Percentiles rank a stretch among this genome's conserved stretches.
Conservation (phyloP, 1,140 invertebrate genomes). For the Tyrophagus putrescentiae region DNA sequence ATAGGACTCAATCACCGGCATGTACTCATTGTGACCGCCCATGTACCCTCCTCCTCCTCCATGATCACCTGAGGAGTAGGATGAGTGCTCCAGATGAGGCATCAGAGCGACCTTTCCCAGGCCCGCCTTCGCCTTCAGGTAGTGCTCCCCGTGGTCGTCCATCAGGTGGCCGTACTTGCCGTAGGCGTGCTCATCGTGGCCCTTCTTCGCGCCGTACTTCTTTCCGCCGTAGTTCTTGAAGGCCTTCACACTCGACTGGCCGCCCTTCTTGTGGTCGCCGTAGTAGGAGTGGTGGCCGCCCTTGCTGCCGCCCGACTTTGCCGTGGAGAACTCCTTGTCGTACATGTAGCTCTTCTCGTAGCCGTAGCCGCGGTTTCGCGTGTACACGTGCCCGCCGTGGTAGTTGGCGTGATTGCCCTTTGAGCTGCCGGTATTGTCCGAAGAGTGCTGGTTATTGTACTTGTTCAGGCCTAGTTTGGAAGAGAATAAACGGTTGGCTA, state of each 20-base stretch:
- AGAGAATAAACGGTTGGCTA: background rate
- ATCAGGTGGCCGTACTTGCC: constrained; percentile 19
- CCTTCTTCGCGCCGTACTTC: constrained; percentile 17
- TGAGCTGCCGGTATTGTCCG: background rate
- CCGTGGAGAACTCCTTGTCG: constrained; percentile 25
- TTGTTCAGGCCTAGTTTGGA: background rate
- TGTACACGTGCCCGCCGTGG: constrained; percentile 19
- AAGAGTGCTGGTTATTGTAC: background rate
- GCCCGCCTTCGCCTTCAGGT: too few species aligned
- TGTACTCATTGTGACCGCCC: background rate
- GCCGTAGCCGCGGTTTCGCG: constrained; percentile 27
- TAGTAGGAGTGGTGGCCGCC: constrained; percentile 17
- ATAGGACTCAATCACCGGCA: background rate
- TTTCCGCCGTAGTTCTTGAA: constrained; percentile 17
- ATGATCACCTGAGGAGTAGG: too few species aligned
- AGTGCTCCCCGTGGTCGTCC: background rate
- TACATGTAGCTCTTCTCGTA: constrained; percentile 29
- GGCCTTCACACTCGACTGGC: background rate
- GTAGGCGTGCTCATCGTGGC: constrained; percentile 7
- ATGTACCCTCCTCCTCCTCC: too few species aligned
- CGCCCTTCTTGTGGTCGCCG: constrained; percentile 16
- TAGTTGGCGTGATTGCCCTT: constrained; percentile 15
- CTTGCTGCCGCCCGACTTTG: constrained; percentile 21
- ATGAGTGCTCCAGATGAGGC: too few species aligned
- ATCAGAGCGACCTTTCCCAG: too few species aligned